These are phyloP conservation scores for Hirtodrosophila duncani DNA, from an alignment of 2,888 invertebrate genomes.

Conservation along the genomic window DNA sequence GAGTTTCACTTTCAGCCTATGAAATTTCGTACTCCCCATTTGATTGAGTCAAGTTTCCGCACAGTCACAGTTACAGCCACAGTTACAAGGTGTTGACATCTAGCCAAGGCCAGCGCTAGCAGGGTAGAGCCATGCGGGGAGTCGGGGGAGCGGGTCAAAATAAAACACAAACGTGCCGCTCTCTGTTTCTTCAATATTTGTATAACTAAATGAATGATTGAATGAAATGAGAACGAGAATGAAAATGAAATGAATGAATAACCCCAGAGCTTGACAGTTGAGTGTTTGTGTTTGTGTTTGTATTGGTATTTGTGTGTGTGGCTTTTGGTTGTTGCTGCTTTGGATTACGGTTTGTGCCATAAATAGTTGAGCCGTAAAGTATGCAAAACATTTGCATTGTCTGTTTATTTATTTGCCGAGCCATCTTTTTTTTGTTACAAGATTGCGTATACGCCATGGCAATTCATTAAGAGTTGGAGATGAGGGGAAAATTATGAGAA, in stretches of 20 bases:
- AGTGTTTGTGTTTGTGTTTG: conserved; percentile 7
- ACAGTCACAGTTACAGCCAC: conserved; percentile 3
- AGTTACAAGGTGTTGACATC: conserved; percentile 42
- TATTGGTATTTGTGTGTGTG: neutral
- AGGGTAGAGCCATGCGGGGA: neutral
- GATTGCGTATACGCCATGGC: conserved; percentile 6
- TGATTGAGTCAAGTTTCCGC: no score
- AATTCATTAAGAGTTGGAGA: no score
- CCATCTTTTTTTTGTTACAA: neutral
- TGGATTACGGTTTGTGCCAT: neutral
- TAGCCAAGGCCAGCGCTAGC: conserved; percentile 39
- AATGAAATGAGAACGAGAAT: conserved; percentile 9
- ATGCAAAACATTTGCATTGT: conserved; percentile 39
- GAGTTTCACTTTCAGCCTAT: no score
- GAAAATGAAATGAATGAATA: conserved; percentile 8
- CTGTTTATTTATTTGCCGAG: neutral
- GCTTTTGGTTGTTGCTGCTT: neutral
- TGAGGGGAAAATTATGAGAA: no score
- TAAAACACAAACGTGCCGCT: conserved; percentile 16
- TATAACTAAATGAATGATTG: conserved; percentile 26
- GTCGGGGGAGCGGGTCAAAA: conserved; percentile 8
- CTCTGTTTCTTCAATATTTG: conserved; percentile 32
- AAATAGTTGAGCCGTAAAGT: conserved; percentile 18
- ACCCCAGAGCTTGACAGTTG: conserved; percentile 21
- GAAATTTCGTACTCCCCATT: no score